A percentile compares a stretch with the other conserved stretches of the same genome.
These are phyloP conservation scores for Lithosia quadra DNA, from an alignment of 2,888 invertebrate species.

Conservation along the genomic window DNA sequence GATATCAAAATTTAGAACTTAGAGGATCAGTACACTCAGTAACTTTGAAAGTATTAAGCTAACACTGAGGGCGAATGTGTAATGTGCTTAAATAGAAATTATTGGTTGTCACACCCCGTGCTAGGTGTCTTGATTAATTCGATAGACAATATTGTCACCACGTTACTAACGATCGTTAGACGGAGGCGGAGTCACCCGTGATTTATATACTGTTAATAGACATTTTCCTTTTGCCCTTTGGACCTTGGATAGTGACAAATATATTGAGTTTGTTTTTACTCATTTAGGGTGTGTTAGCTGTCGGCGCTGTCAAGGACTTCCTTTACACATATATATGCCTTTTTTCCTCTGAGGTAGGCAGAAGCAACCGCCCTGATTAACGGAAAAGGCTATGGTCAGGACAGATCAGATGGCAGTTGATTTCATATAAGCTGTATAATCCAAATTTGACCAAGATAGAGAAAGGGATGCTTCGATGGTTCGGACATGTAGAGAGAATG, in stretches of 20 bases:
- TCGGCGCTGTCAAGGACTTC: background rate
- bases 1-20: no score
- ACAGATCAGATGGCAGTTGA: no score
- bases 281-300: background rate
- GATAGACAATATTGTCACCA: slow-evolving; percentile 36
- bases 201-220: slow-evolving; percentile 53
- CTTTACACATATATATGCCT: background rate
- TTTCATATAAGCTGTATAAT: no score
- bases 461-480: no score
- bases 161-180: slow-evolving; percentile 49
- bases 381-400: no score
- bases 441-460: no score
- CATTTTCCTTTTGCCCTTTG: slow-evolving; percentile 32
- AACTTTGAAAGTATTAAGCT: no score
- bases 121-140: slow-evolving; percentile 34
- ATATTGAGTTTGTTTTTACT: slow-evolving; percentile 16
- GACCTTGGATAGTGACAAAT: slow-evolving; percentile 25
- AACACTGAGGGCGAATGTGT: no score
- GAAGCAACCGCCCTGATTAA: no score
- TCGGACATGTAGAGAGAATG: no score
- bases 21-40: no score
- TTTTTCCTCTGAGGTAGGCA: background rate
- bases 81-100: background rate
- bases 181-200: slow-evolving; percentile 35
- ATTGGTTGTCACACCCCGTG: slow-evolving; percentile 10